Conservation (phyloP, 2,113 vertebrate species). For the Catharus bicknelli region DNA sequence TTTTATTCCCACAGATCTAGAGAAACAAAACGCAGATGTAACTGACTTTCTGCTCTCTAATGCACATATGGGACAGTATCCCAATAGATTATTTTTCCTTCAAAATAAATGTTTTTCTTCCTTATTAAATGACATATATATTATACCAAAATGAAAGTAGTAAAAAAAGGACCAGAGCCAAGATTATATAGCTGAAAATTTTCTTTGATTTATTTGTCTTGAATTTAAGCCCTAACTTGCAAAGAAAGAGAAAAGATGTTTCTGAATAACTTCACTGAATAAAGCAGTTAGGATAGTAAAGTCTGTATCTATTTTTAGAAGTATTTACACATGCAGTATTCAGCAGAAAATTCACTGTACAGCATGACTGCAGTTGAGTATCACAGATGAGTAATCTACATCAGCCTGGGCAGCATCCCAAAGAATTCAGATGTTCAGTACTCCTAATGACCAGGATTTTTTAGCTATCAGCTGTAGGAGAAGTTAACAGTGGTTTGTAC, state of each 20-base stretch:
- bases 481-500: slow-evolving; percentile 23
- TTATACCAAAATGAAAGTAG: slow-evolving; percentile 35
- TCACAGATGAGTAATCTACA: slow-evolving; percentile 50
- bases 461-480: slow-evolving; percentile 12
- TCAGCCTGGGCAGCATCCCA: slow-evolving; percentile 39
- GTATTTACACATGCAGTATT: slow-evolving; percentile 18
- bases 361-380: not conserved
- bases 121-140: not conserved
- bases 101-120: not conserved
- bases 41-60: not conserved
- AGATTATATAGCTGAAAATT: not conserved
- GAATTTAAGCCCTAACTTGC: not conserved
- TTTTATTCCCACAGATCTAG: not conserved
- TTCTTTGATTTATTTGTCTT: not conserved
- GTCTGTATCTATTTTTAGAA: slow-evolving; percentile 35
- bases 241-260: not conserved
- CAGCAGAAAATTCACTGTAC: slow-evolving; percentile 43
- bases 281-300: not conserved
- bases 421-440: slow-evolving; percentile 30
- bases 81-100: not conserved
- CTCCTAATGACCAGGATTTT: slow-evolving; percentile 24
- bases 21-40: not conserved
- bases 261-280: not conserved
- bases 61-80: not conserved
- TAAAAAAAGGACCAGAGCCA: not conserved